Conservation (phyloP, 2,888 invertebrate species). For the Bembecia ichneumoniformis region DNA sequence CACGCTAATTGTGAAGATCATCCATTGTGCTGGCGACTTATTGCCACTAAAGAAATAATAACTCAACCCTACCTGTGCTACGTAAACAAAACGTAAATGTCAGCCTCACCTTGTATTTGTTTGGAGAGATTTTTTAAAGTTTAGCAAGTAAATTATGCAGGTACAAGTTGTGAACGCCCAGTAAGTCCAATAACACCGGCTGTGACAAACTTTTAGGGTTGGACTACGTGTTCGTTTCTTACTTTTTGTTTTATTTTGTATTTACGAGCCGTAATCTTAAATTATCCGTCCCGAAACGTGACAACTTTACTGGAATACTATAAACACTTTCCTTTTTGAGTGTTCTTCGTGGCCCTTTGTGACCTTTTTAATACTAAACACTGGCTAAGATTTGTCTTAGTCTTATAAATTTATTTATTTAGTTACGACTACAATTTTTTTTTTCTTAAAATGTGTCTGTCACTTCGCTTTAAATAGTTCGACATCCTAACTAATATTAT, state of each 20-base stretch:
- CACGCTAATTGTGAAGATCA: conserved; percentile 7
- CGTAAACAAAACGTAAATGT: no score
- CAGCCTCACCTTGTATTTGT: not conserved
- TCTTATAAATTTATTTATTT: no score
- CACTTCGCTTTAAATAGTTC: no score
- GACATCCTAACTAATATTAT: no score
- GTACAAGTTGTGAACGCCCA: not conserved
- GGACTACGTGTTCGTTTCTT: conserved; percentile 22
- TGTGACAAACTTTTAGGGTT: conserved; percentile 23
- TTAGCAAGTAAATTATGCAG: not conserved
- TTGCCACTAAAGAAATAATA: conserved; percentile 11
- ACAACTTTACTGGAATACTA: conserved; percentile 24
- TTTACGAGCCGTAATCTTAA: conserved; percentile 32
- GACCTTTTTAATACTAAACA: not conserved
- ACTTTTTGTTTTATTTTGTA: conserved; percentile 32
- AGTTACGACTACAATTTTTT: no score
- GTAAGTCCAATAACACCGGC: conserved; percentile 15
- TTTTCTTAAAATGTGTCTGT: no score
- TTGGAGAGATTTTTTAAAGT: not conserved
- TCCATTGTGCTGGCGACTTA: conserved; percentile 10
- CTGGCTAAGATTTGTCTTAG: no score
- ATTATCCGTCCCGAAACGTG: conserved; percentile 35
- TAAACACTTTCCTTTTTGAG: conserved; percentile 10
- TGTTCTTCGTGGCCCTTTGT: not conserved
- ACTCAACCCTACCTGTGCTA: not conserved